Conservation (phyloP, 2,113 vertebrate genomes). For the Collichthys lucidus region DNA sequence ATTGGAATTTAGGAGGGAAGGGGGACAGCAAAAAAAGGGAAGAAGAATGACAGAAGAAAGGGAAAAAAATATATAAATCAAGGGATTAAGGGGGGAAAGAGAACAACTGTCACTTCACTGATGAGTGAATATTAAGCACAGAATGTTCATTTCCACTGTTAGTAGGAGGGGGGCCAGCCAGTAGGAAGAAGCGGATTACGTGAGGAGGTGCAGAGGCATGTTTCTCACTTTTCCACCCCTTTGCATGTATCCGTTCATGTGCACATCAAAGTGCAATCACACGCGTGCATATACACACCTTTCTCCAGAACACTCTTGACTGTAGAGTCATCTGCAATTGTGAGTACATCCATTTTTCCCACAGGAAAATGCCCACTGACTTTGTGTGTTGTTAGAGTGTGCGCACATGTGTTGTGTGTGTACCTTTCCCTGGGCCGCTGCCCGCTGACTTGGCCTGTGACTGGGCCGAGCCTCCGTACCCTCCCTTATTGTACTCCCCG, state of each 20-base stretch:
- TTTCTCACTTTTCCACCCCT: constrained; percentile 43
- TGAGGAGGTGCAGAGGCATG: constrained; percentile 52
- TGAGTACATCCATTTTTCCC: constrained; percentile 50
- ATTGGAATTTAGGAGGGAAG: constrained; percentile 1
- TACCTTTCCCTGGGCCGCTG: constrained; percentile 96
- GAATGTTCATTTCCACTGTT: constrained; percentile 61
- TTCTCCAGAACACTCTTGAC: constrained; percentile 46
- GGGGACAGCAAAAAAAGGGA: background rate
- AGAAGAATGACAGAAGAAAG: constrained; percentile 39
- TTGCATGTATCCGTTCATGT: constrained; percentile 35
- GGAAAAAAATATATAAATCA: background rate
- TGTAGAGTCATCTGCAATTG: constrained; percentile 59
- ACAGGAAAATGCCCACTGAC: constrained; percentile 39
- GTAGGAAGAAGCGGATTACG: constrained; percentile 71
- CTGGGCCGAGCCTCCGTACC: constrained; percentile 93
- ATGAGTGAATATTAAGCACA: constrained; percentile 16
- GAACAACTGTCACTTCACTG: constrained; percentile 29
- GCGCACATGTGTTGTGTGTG: constrained; percentile 52
- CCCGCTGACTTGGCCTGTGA: constrained; percentile 92
- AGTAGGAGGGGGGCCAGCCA: constrained; percentile 75
- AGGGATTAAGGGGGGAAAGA: constrained; percentile 30
- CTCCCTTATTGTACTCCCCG: constrained; percentile 95
- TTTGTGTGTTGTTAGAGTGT: constrained; percentile 40
- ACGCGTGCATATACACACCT: constrained; percentile 72
- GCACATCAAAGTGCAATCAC: constrained; percentile 58